Percentiles rank a stretch among this genome's conserved stretches.
phyloP scores from a whole-genome alignment of 2,888 invertebrate species.

The Campopleginae sp. region DNA sequence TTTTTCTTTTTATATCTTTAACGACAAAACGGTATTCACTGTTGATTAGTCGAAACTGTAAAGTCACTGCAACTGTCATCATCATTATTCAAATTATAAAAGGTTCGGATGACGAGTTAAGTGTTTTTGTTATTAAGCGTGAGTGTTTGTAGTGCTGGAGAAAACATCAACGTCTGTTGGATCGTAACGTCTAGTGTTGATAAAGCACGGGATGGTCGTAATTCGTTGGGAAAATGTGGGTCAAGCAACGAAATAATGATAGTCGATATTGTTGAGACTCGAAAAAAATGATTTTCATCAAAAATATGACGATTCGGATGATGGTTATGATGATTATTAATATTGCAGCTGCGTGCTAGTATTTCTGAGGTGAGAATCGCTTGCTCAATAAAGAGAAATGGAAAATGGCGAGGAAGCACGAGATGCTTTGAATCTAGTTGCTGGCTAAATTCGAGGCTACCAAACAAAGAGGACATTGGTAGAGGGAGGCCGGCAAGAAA shows the following conservation, averaged over 20 bases:
- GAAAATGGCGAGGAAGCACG: slow-evolving; percentile 43
- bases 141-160: background rate
- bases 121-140: background rate
- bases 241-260: background rate
- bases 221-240: background rate
- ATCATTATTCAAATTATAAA: background rate
- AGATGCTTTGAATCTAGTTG: slow-evolving; percentile 16
- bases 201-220: background rate
- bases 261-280: background rate
- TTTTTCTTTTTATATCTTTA: background rate
- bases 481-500: background rate
- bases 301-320: background rate
- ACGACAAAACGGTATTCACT: background rate
- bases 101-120: background rate
- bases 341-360: background rate
- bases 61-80: background rate
- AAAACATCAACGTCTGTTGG: background rate
- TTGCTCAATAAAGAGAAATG: background rate
- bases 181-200: background rate
- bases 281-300: background rate
- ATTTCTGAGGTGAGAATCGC: background rate
- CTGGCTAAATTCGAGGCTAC: background rate
- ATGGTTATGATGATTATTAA: background rate
- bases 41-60: background rate
- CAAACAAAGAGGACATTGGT: slow-evolving; percentile 29